Base-by-base conservation (phyloP, 2,888 invertebrate species). In the Parascotia fuliginaria region DNA sequence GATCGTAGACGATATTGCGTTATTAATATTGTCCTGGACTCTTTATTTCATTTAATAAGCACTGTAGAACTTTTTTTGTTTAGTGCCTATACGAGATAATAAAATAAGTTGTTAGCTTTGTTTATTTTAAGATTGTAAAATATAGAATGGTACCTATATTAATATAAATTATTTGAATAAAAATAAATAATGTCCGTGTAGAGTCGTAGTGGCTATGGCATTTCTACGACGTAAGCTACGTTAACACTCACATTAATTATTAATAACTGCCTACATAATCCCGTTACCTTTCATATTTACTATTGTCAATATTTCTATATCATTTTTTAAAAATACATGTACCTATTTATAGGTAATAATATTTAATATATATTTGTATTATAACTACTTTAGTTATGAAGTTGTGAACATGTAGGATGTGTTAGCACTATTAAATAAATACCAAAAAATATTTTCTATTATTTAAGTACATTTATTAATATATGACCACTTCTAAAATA, bases 1-100 rank as follows among this genome's bases (percentile, higher is more conserved):
- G 79, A 82, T 83, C 78, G 70, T 73, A 70, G 76, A 77, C 79
- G 81, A 85, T 87, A 86, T 82, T 81, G 81, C 78, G 74, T 81
- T 84, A 81, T 84, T 83, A 83, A 78, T 79, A 65, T 45, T 49
- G 75, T 78, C 69, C 66, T 65, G 65, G 51, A 75, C 71, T 71
- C 83, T 82, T 83, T 81, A 76, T 85, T 81, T 78, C 71, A 59
- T 68, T 71, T 72, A 77, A 79, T 73, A 70, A 72, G 70, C 58
- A 66, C 70, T 63, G 66, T 70, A 62, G 68, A 60, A 34, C 29
- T 62, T 75, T 77, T 80, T 78, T 82, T 55, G 53, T 41, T 60
- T 22, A 19, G 3, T 19, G 19, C 24, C 7, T 7, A 44, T 61
- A 61, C 55, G 54, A 56, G 60, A 53, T 52, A 43, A 56, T 52